Percentiles rank a stretch among this genome's conserved stretches.
Conservation (phyloP, 2,113 vertebrate species). For the Thamnophis sirtalis region DNA sequence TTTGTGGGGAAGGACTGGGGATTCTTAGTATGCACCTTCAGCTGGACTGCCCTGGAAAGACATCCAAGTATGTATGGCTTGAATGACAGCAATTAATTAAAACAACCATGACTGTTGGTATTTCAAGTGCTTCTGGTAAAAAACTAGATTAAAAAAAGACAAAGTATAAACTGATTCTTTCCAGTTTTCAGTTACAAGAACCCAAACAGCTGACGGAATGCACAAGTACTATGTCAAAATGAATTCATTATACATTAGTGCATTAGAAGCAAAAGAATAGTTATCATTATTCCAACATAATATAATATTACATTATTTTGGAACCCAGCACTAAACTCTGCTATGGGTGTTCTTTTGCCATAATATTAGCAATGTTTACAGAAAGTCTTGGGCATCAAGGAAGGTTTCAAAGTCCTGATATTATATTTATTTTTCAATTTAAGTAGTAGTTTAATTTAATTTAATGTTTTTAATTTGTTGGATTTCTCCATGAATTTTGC, state of each 20-base stretch:
- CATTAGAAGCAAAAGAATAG: rapidly evolving
- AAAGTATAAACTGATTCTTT: neutral
- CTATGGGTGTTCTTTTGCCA: neutral
- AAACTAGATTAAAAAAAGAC: neutral
- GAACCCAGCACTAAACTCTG: neutral
- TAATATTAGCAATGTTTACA: neutral
- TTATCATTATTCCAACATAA: neutral
- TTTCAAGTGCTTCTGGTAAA: neutral
- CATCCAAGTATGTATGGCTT: neutral
- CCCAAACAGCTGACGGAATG: neutral
- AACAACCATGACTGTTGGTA: rapidly evolving
- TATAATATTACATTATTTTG: neutral
- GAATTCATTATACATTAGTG: neutral
- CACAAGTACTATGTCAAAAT: neutral
- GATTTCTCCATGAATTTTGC: neutral
- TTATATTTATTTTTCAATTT: slow-evolving; percentile 18
- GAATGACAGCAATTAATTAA: slow-evolving; percentile 14
- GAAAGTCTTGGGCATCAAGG: neutral
- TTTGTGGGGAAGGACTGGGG: neutral
- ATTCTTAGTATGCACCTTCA: neutral
- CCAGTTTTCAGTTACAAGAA: slow-evolving; percentile 1
- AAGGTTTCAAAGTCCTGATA: neutral
- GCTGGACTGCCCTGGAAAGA: neutral
- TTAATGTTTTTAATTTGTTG: neutral
- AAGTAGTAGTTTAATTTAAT: neutral